Base-by-base conservation (phyloP, 2,113 vertebrate species). In the Hassar affinis region DNA sequence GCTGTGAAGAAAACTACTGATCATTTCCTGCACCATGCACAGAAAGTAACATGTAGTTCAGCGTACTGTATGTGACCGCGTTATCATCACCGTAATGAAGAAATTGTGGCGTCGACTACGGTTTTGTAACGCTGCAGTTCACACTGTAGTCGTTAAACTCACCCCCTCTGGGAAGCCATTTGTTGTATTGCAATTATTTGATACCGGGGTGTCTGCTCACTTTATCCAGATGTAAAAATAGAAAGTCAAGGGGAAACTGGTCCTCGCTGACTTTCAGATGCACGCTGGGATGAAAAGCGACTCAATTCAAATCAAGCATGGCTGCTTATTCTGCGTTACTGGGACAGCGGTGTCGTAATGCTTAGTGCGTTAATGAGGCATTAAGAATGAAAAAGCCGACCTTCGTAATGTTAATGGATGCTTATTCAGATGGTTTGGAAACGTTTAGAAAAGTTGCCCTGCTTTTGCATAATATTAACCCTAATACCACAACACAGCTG, bases 111-210 rank as follows among this genome's bases (percentile, higher is more conserved):
- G 74, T 56, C 52, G 74, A 77, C 51, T 54, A 56, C 74, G 38
- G 74, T 56, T 77, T 38, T 25, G 30, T 6, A 77, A 38, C 12
- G 74, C 74, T 56, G 51, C 51, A 77, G 47, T 87, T 75, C 62
- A 33, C 45, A 57, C 75, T 66, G 35, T 56, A 84, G 82, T 86
- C 88, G 89, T 90, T 89, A 90, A 91, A 90, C 91, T 92, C 90
- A 84, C 86, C 90, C 90, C 93, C 90, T 89, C 90, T 86, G 82
- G 89, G 78, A 83, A 90, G 90, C 91, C 88, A 92, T 94, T 91
- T 91, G 93, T 91, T 92, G 92, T 90, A 91, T 93, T 91, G 91
- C 93, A 93, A 93, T 93, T 94, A 94, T 94, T 93, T 92, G 93
- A 94, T 93, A 93, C 90, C 88, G 78, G 85, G 90, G 93, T 93